A percentile compares a stretch with the other conserved stretches of the same genome.
Conservation (phyloP, 92 coral and sea anemone species). For the Metridium senile region DNA sequence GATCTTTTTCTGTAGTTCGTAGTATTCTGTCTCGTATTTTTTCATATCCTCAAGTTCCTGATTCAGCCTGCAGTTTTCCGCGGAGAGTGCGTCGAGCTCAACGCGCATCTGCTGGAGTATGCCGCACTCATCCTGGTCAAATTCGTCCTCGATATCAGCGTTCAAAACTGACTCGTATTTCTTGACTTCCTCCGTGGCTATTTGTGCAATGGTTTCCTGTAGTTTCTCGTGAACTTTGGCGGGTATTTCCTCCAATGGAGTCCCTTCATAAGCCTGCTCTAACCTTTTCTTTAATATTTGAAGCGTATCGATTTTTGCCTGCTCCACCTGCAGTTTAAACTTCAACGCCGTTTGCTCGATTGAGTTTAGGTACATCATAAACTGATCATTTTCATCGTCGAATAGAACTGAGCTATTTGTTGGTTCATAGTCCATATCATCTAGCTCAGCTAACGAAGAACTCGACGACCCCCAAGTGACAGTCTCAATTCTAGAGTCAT, state of each 20-base stretch:
- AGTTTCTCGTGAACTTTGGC: slow-evolving; percentile 81
- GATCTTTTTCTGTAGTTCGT: slow-evolving; percentile 65
- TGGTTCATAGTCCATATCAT: slow-evolving; percentile 1
- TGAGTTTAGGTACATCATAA: slow-evolving; percentile 87
- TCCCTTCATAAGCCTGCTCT: slow-evolving; percentile 91
- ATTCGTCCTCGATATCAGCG: slow-evolving; percentile 58
- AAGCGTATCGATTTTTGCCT: slow-evolving; percentile 91
- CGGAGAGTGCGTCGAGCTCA: slow-evolving; percentile 62
- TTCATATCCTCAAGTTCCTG: slow-evolving; percentile 58
- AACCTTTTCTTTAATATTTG: slow-evolving; percentile 74
- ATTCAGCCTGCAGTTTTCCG: slow-evolving; percentile 65
- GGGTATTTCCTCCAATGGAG: slow-evolving; percentile 90
- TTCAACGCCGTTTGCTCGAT: slow-evolving; percentile 91
- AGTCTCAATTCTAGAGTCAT: slow-evolving; percentile 16
- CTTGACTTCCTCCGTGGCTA: slow-evolving; percentile 80
- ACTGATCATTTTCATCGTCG: slow-evolving; percentile 85
- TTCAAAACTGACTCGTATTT: slow-evolving; percentile 70
- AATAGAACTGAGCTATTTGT: slow-evolving; percentile 18
- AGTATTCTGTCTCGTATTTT: slow-evolving; percentile 69
- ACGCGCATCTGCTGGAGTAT: slow-evolving; percentile 58
- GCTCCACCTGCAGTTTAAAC: slow-evolving; percentile 88
- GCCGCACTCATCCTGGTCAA: slow-evolving; percentile 61
- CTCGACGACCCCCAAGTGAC: slow-evolving; percentile 82
- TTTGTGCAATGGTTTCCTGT: slow-evolving; percentile 83
- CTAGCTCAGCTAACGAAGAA: slow-evolving; percentile 28